Evolutionary conservation across 2,113 vertebrate genomes (phyloP), one percentile per base, ranked within the genome.

Genomic region (Phrynosoma platyrhinos): DNA sequence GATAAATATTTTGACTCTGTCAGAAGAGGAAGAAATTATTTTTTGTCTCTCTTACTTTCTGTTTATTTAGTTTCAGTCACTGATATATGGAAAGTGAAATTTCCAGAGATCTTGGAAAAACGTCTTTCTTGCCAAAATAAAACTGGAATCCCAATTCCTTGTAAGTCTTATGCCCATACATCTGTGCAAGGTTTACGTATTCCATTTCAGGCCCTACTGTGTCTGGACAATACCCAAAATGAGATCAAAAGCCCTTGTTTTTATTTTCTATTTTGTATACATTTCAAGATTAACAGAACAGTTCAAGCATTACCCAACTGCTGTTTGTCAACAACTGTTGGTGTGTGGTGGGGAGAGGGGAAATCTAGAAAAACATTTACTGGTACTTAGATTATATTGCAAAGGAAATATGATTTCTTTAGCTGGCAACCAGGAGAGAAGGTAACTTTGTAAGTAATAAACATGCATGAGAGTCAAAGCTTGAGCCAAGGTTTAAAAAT

Each of bases 11-110:
- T 83, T 88, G 87, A 18, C 80, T 55, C n/a, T 1, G 36, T 6
- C 21, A 53, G 30, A 30, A 66, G 76, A 88, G 58, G 13, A 52
- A 42, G 68, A 66, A 20, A 32, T 75, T 23, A 21, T 84, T 40
- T 75, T 40, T 42, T 77, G 83, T 9, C 55, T 75, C 21, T 53
- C 7, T 40, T 77, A 68, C 53, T 83, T 87, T 85, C 80, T 68
- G 3, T 76, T 40, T 66, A 68, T 83, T 83, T 20, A 47, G 47
- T 68, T 88, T 83, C 87, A 77, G 42, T 47, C 47, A 4, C 66
- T 78, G 83, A 83, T 66, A 53, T 64, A 83, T 23, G 74, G 52
- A 84, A 89, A 84, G 8, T 21, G 14, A 76, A 6, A n/a, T 79
- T 79, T 62, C 47, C 76, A 84, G 42, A 78, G 5, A 55, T 72